Percentiles rank a stretch among this genome's conserved stretches.
phyloP scores from a whole-genome alignment of 2,888 invertebrate genomes.

The Thyatira batis region DNA sequence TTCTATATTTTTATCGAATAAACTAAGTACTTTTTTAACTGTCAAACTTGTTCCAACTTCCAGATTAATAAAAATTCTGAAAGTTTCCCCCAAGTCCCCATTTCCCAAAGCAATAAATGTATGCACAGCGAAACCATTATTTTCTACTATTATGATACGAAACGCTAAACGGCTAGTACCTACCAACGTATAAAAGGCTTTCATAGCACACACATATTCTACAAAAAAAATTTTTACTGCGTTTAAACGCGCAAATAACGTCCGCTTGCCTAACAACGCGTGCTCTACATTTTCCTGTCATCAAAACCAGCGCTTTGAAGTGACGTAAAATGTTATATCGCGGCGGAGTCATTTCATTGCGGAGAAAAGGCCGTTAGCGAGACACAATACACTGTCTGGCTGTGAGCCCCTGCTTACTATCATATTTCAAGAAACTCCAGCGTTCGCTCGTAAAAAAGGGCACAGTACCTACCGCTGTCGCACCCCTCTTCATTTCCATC shows the following conservation, averaged over 20 bases:
- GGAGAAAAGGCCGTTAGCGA: slow-evolving; percentile 35
- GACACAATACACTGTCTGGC: slow-evolving; percentile 44
- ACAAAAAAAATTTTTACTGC: slow-evolving; percentile 49
- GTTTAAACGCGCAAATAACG: slow-evolving; percentile 22
- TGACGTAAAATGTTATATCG: slow-evolving; percentile 72
- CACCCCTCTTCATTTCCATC: slow-evolving; percentile 51
- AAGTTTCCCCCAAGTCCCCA: too few relatives aligned
- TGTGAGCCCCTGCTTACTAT: slow-evolving; percentile 46
- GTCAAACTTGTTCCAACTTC: too few relatives aligned
- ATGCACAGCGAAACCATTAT: too few relatives aligned
- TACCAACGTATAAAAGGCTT: too few relatives aligned
- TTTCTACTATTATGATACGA: too few relatives aligned
- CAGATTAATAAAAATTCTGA: too few relatives aligned
- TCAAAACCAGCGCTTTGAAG: slow-evolving; percentile 55
- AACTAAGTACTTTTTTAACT: too few relatives aligned
- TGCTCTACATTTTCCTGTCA: slow-evolving; percentile 46
- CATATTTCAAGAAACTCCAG: slow-evolving; percentile 67
- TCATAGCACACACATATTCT: too few relatives aligned
- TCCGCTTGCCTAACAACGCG: slow-evolving; percentile 33
- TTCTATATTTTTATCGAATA: too few relatives aligned
- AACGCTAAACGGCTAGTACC: too few relatives aligned
- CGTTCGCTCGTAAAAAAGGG: slow-evolving; percentile 64
- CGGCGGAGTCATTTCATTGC: slow-evolving; percentile 40
- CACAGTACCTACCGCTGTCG: slow-evolving; percentile 32
- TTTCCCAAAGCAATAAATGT: too few relatives aligned